Conservation (phyloP, 2,797 vertebrate genomes). For the Cyprinodon diabolis region DNA sequence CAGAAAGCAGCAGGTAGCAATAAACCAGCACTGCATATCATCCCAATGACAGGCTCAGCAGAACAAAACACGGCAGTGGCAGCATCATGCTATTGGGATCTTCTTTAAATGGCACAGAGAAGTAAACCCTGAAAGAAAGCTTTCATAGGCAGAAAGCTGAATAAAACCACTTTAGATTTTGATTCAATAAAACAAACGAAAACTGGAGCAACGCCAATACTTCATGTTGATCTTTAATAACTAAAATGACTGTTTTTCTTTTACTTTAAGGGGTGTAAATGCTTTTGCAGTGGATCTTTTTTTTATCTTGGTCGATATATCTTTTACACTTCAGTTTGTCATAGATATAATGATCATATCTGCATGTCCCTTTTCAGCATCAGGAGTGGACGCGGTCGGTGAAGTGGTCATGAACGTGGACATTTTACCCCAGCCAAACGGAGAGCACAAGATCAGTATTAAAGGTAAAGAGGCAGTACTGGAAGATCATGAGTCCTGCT, state of each 20-base stretch:
- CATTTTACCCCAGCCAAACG: conserved; percentile 90
- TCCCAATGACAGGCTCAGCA: too few species aligned
- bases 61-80: too few species aligned
- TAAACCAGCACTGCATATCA: too few species aligned
- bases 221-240: neutral
- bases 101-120: too few species aligned
- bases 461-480: conserved; percentile 83
- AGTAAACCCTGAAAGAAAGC: too few species aligned
- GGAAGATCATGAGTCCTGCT: neutral
- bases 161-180: neutral
- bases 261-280: neutral
- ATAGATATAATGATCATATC: neutral
- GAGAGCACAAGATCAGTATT: conserved; percentile 93
- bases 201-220: too few species aligned
- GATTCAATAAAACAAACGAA: too few species aligned
- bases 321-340: neutral
- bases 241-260: too few species aligned
- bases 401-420: conserved; percentile 93
- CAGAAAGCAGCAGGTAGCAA: neutral
- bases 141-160: too few species aligned
- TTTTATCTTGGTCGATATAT: too few species aligned
- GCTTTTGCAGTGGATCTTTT: neutral
- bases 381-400: conserved; percentile 91
- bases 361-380: conserved; percentile 76
- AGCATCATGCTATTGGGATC: too few species aligned